phyloP scores from a whole-genome alignment of 2,113 vertebrate species.

The Cephalopterus ornatus region DNA sequence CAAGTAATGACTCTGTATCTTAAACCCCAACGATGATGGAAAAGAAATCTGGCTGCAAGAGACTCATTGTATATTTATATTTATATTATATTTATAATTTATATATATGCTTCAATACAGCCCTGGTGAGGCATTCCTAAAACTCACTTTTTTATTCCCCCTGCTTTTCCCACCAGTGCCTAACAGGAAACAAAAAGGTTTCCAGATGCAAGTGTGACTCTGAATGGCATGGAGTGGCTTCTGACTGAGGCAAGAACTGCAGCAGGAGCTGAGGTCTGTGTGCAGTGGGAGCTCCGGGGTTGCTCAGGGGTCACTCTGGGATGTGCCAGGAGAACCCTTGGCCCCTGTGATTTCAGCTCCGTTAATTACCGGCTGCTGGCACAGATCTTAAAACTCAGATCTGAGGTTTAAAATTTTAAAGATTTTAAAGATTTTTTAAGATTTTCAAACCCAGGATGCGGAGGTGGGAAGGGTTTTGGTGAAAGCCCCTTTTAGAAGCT shows the following conservation, averaged over 20 bases:
- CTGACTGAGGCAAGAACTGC: neutral
- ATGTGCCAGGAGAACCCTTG: neutral
- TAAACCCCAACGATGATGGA: neutral
- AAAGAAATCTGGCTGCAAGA: neutral
- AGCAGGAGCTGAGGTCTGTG: fast-evolving
- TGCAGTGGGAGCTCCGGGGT: neutral
- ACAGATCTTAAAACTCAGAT: neutral
- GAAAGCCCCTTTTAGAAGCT: conserved; percentile 1
- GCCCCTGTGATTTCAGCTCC: neutral
- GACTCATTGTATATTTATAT: neutral
- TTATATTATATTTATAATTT: too few relatives aligned
- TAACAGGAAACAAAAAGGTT: neutral
- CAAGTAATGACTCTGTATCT: neutral
- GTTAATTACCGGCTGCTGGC: neutral
- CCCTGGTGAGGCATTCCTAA: neutral
- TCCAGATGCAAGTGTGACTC: neutral
- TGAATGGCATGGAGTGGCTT: neutral
- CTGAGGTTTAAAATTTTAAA: too few relatives aligned
- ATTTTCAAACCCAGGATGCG: neutral
- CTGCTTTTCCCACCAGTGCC: neutral
- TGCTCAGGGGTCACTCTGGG: neutral
- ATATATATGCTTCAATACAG: neutral
- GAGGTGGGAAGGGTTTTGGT: neutral
- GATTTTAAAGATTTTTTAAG: too few relatives aligned
- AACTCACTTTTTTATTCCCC: neutral